phyloP scores from a whole-genome alignment of 2,888 invertebrate species.

The Melanchra persicariae region DNA sequence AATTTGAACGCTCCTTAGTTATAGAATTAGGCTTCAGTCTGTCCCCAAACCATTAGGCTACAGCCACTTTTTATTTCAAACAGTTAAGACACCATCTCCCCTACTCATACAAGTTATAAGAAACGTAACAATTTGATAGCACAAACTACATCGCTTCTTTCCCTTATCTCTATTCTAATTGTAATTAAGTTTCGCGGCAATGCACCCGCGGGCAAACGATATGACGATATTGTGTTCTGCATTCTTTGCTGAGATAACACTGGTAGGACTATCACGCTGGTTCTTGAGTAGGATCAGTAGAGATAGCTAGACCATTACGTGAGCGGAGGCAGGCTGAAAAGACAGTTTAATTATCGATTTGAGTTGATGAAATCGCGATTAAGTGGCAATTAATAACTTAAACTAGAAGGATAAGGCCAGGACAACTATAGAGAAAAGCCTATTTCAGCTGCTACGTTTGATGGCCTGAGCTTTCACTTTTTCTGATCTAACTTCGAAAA shows the following conservation, averaged over 20 bases:
- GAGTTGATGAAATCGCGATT: not conserved
- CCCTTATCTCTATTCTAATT: conserved; percentile 60
- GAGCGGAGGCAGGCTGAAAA: not conserved
- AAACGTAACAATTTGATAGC: conserved; percentile 54
- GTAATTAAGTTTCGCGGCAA: conserved; percentile 61
- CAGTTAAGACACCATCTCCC: not conserved
- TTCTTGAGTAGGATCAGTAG: conserved; percentile 7
- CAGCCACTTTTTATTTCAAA: not conserved
- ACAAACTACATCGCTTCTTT: conserved; percentile 52
- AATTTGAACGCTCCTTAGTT: no score
- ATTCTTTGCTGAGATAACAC: conserved; percentile 49
- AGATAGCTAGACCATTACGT: conserved; percentile 17
- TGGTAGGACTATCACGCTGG: conserved; percentile 10
- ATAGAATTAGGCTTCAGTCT: no score
- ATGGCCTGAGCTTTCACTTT: no score
- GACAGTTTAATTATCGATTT: conserved; percentile 5
- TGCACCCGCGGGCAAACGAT: conserved; percentile 62
- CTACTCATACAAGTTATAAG: conserved; percentile 16
- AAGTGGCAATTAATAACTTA: not conserved
- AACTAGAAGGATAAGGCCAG: no score
- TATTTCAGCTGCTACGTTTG: no score
- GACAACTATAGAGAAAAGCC: no score
- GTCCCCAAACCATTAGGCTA: not conserved
- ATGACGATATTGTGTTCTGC: conserved; percentile 37
- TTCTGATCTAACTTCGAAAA: no score